A percentile compares a stretch with the other conserved stretches of the same genome.
These are phyloP conservation scores for Nesidiocoris tenuis DNA, from an alignment of 2,888 invertebrate genomes.

Conservation along the genomic window DNA sequence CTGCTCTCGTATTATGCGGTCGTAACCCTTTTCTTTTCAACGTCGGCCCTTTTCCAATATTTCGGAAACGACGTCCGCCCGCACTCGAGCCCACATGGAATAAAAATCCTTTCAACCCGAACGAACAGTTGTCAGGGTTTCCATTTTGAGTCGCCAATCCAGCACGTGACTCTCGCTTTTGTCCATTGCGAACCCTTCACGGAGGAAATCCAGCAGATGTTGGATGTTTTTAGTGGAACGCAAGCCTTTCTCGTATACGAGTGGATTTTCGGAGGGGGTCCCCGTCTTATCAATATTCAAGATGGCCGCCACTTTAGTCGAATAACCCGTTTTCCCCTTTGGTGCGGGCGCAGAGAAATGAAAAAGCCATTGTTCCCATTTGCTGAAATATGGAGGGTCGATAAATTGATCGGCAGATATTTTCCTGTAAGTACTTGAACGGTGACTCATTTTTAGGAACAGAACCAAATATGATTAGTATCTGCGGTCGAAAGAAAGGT, in stretches of 20 bases:
- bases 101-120: neutral
- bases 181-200: neutral
- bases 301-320: neutral
- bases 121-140: neutral
- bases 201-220: neutral
- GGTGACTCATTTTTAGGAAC: no score
- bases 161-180: neutral
- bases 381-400: neutral
- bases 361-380: neutral
- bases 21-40: conserved; percentile 9
- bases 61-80: neutral
- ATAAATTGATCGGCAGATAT: neutral
- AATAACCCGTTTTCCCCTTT: neutral
- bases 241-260: neutral
- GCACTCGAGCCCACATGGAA: conserved; percentile 7
- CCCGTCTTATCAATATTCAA: neutral
- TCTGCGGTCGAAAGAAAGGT: no score
- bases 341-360: neutral
- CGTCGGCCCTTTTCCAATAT: neutral
- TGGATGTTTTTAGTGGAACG: neutral
- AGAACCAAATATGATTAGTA: no score
- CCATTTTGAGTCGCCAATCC: neutral
- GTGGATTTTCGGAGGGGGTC: neutral
- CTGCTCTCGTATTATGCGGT: neutral
- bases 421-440: no score